Evolutionary conservation across 1,140 invertebrate genomes (phyloP).

Genomic region (Conopomorpha cramerella): DNA sequence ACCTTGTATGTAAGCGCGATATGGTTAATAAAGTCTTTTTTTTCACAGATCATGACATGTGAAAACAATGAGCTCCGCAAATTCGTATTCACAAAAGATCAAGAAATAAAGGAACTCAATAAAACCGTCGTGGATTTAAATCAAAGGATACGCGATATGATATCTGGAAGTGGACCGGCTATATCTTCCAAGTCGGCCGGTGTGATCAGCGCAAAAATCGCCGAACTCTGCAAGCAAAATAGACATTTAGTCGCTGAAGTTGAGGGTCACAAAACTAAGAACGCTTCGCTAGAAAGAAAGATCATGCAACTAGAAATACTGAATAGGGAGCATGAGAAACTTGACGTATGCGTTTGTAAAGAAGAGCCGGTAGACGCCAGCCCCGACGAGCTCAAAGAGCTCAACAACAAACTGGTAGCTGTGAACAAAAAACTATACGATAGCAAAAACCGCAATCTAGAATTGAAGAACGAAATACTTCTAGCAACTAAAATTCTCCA

Average conservation of each 20-base stretch:
- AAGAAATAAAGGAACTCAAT: conserved; percentile 52
- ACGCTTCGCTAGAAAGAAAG: conserved; percentile 46
- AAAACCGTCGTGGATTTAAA: conserved; percentile 56
- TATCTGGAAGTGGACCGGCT: conserved; percentile 53
- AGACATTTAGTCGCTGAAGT: conserved; percentile 58
- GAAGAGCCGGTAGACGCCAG: conserved; percentile 24
- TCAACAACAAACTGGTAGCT: conserved; percentile 63
- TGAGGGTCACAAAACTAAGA: conserved; percentile 58
- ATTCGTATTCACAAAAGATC: conserved; percentile 51
- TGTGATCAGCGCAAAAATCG: conserved; percentile 57
- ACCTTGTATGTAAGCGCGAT: too few species aligned
- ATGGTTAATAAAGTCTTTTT: too few species aligned
- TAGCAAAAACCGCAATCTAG: conserved; percentile 66
- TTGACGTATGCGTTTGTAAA: conserved; percentile 33
- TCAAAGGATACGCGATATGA: conserved; percentile 60
- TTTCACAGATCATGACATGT: conserved; percentile 33
- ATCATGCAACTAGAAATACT: conserved; percentile 32
- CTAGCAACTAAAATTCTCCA: conserved; percentile 67
- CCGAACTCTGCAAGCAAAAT: conserved; percentile 63
- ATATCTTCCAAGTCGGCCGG: conserved; percentile 55
- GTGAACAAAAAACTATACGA: conserved; percentile 69
- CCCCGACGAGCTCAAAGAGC: conserved; percentile 59
- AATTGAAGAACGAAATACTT: conserved; percentile 67
- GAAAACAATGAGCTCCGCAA: conserved; percentile 49
- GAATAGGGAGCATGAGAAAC: conserved; percentile 35